Evolutionary conservation across 2,888 invertebrate species (phyloP), one percentile per base, ranked within the genome.

Genomic region (Andricus quercusramuli): DNA sequence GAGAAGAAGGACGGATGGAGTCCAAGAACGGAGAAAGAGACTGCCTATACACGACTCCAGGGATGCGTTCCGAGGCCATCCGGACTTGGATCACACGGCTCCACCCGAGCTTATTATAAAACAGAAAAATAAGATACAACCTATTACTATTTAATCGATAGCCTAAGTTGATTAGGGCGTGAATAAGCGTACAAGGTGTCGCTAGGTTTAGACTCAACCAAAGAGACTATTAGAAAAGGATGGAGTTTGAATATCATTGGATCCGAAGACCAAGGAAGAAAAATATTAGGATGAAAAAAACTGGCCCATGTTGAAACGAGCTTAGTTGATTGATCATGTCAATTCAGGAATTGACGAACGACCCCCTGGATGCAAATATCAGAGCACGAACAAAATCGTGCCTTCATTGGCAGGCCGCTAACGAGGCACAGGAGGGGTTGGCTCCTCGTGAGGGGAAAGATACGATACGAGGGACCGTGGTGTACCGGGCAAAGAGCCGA

Each of bases 391-490:
- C 82, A 64, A 79, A 83, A 81, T 85, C 84, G 85, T 83, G 85
- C 85, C 65, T 83, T 86, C 88, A 90, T 90, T 89, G 91, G 90
- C 90, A 89, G 89, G 79, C 87, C 88, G 85, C 90, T 91, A 91
- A 91, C 91, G 90, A 91, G 91, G 85, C 85, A 79, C 85, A 79
- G 79, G 79, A 82, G 80, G 67, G 82, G 81, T 82, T 80, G 82
- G 80, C 80, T 70, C 77, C 80, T 74, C 74, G 77, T 56, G 82
- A 79, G 80, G 74, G 85, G 66, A 82, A 79, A 86, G 88, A 85
- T 87, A 87, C 85, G 84, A 85, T 85, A 84, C 79, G 87, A 81
- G 83, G 82, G 76, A 85, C 82, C 84, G 88, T 90, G 85, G 87
- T 85, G 87, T 88, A 90, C 84, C 81, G 88, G 86, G 85, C 78